Conservation (phyloP, 2,797 vertebrate genomes). For the Lophotriccus pileatus region DNA sequence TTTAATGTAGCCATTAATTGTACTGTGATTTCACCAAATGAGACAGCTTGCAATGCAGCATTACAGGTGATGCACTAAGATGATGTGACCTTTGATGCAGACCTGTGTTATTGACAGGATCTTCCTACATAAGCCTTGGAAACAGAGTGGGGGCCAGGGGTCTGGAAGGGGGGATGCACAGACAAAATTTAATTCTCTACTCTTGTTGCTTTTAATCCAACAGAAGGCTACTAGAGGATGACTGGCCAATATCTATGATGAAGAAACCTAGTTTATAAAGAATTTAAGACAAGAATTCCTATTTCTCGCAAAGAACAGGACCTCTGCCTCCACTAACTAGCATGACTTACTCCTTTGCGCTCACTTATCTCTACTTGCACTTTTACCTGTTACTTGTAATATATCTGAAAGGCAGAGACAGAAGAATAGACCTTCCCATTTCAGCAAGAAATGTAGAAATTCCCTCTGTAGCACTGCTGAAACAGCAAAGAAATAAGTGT, state of each 20-base stretch:
- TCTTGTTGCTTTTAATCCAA: background rate
- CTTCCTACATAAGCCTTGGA: background rate
- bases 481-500: background rate
- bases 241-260: background rate
- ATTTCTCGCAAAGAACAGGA: background rate
- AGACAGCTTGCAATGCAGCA: background rate
- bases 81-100: background rate
- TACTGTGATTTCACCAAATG: background rate
- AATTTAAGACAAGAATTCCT: background rate
- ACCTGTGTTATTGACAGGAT: background rate
- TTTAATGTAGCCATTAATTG: constrained; percentile 29
- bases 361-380: background rate
- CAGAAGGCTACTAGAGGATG: background rate
- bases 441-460: background rate
- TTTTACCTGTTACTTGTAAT: background rate
- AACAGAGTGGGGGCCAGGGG: accelerated
- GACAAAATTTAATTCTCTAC: background rate
- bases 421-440: background rate
- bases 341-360: background rate
- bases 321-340: background rate
- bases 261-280: background rate
- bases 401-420: background rate
- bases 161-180: background rate
- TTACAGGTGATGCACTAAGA: background rate
- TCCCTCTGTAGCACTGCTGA: background rate